Base-by-base conservation (phyloP, 2,888 invertebrate species). In the Panopea generosa region DNA sequence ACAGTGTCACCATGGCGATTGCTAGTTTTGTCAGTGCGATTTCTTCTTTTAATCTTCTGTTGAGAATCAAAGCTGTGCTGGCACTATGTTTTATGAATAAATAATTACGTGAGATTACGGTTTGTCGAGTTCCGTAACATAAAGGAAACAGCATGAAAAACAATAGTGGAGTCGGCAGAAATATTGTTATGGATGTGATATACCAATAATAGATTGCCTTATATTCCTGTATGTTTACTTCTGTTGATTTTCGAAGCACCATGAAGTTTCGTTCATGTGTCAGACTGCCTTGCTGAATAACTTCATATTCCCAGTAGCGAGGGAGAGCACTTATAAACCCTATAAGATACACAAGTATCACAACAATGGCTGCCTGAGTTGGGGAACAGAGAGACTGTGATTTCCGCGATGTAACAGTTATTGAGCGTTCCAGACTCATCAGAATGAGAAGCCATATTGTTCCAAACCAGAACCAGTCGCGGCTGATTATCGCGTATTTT, bases 161-260 rank as follows among this genome's bases (percentile, higher is more conserved):
- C 66, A 90, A 79, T 53, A 91, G 77, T 26, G 88, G 83, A 43
- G 86, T 86, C 16, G 91, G 91, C 45, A 91, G 77, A 66, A 90
- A 87, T n/a, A 90, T 81, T 20, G 88, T 89, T 55, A 91, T 86
- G 4, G 86, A 87, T 40, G 87, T 88, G 6, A 87, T 85, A 70
- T 91, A 91, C 91, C 91, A 91, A 79, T 90, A 90, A 73, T 91
- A 91, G 69, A 90, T 87, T 7, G 87, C 83, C 69, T 85, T 85
- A 77, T 90, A 91, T 78, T 89, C 90, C 33, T 87, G 85, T n/a
- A 87, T 86, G 27, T 83, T 78, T 9, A 87, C 86, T 16, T 84
- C 77, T 2, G 70, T 65, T 6, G 89, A 86, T 56, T 87, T 87
- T 43, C 84, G 77, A 20, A 89, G 83, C 11, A 89, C 67, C 43